Percentiles rank a stretch among this genome's conserved stretches.
Evolutionary conservation across 2,888 invertebrate genomes (phyloP).

Genomic region (Orthosia cruda): DNA sequence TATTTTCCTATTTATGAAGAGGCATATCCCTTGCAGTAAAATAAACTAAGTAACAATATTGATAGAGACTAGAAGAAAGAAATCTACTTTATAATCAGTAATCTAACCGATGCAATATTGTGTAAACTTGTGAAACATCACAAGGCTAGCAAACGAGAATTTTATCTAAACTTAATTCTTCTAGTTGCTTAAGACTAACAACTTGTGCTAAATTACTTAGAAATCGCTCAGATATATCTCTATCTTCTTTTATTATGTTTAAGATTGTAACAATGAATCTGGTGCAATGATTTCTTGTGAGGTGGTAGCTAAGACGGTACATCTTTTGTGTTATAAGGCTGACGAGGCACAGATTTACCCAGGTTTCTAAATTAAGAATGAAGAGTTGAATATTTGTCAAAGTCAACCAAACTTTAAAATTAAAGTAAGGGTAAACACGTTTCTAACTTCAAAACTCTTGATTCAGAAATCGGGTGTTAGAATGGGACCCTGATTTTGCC

Average conservation of each 20-base stretch:
- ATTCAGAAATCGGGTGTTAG: too few species aligned
- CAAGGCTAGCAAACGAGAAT: slow-evolving; percentile 44
- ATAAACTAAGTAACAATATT: neutral
- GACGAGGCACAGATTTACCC: too few species aligned
- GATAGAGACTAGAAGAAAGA: neutral
- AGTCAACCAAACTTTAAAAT: too few species aligned
- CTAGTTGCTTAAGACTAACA: slow-evolving; percentile 34
- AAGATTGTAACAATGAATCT: slow-evolving; percentile 10
- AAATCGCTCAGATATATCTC: neutral
- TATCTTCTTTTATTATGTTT: neutral
- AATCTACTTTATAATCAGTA: slow-evolving; percentile 23
- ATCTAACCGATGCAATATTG: slow-evolving; percentile 45
- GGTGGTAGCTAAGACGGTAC: too few species aligned
- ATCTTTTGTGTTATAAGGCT: too few species aligned
- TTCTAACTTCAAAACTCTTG: too few species aligned
- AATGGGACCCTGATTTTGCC: too few species aligned
- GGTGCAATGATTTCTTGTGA: neutral
- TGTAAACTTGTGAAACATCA: slow-evolving; percentile 25
- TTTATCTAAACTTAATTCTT: slow-evolving; percentile 48
- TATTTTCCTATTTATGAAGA: neutral
- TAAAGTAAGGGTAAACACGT: too few species aligned
- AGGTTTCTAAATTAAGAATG: too few species aligned
- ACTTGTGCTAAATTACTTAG: slow-evolving; percentile 29
- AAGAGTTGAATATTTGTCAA: too few species aligned
- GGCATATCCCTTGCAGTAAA: neutral